A percentile compares a stretch with the other conserved stretches of the same genome.
Evolutionary conservation across 2,797 vertebrate species (phyloP).

Genomic region (Notolabrus celidotus): DNA sequence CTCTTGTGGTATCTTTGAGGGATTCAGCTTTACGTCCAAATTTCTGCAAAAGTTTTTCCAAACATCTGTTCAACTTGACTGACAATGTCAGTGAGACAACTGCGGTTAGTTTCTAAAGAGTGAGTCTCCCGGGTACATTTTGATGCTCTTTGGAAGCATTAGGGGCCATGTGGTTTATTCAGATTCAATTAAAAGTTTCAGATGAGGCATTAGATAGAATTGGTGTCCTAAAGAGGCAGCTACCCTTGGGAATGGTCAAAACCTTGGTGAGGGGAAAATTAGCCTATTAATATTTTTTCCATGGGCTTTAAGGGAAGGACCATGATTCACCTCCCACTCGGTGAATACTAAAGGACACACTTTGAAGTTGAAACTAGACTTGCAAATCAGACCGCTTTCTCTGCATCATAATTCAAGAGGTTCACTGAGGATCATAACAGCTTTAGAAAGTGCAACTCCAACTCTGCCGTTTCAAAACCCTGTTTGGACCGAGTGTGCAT

Average conservation of each 20-base stretch:
- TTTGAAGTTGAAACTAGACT: constrained; percentile 70
- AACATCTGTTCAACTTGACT: constrained; percentile 36
- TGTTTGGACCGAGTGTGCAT: constrained; percentile 5
- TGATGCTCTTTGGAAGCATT: constrained; percentile 1
- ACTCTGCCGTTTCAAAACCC: constrained; percentile 14
- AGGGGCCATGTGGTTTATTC: constrained; percentile 21
- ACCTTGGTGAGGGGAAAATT: constrained; percentile 6
- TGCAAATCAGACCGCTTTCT: constrained; percentile 53
- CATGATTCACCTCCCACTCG: constrained; percentile 39
- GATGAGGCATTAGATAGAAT: constrained; percentile 12
- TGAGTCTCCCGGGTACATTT: constrained; percentile 18
- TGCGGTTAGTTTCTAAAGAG: constrained; percentile 24
- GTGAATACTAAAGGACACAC: constrained; percentile 47
- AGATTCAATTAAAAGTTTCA: constrained; percentile 35
- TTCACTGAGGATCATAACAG: constrained; percentile 28
- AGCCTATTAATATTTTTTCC: constrained; percentile 26
- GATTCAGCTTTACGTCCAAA: constrained; percentile 21
- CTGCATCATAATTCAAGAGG: constrained; percentile 30
- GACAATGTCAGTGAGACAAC: constrained; percentile 19
- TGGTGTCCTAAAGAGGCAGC: constrained; percentile 26
- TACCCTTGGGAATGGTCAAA: constrained; percentile 29
- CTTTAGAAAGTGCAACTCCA: constrained; percentile 35
- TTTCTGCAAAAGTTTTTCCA: constrained; percentile 31
- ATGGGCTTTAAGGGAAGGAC: constrained; percentile 32
- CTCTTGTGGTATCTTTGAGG: constrained; percentile 24